phyloP scores from a whole-genome alignment of 2,797 vertebrate genomes.

The Danio choprae region DNA sequence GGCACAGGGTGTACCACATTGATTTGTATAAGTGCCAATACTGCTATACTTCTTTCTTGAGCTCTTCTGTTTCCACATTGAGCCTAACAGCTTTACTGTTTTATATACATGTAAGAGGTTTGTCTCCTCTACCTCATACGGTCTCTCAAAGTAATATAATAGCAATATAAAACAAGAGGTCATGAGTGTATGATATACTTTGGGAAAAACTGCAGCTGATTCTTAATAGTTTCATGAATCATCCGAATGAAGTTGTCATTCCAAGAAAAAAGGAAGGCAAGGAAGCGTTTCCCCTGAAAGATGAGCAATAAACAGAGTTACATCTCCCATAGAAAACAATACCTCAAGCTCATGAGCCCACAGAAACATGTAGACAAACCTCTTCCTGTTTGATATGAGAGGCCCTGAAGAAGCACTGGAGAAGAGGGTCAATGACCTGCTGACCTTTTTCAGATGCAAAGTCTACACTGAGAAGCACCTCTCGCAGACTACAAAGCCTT shows the following conservation, averaged over 20 bases:
- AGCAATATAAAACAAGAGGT: slow-evolving; percentile 20
- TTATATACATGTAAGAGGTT: background rate
- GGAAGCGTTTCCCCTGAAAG: slow-evolving; percentile 90
- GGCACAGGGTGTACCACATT: no score
- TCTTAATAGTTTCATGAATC: slow-evolving; percentile 95
- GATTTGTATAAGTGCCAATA: no score
- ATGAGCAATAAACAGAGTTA: slow-evolving; percentile 35
- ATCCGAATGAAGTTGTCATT: slow-evolving; percentile 87
- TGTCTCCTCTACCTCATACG: background rate
- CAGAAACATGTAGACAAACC: slow-evolving; percentile 71
- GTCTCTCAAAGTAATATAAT: background rate
- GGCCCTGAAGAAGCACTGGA: slow-evolving; percentile 85
- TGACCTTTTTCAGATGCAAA: slow-evolving; percentile 84
- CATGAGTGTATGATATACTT: slow-evolving; percentile 80
- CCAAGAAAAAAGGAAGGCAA: slow-evolving; percentile 94
- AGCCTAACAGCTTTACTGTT: background rate
- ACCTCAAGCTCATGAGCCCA: slow-evolving; percentile 21
- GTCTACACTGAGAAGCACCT: slow-evolving; percentile 83
- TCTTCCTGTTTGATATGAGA: slow-evolving; percentile 86
- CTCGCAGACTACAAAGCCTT: slow-evolving; percentile 84
- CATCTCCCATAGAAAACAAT: slow-evolving; percentile 11
- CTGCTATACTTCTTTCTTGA: no score
- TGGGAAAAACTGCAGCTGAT: slow-evolving; percentile 87
- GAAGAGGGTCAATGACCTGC: slow-evolving; percentile 84
- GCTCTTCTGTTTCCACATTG: no score